These are phyloP conservation scores for Ametastegia equiseti DNA, from an alignment of 2,888 invertebrate genomes.

Conservation along the genomic window DNA sequence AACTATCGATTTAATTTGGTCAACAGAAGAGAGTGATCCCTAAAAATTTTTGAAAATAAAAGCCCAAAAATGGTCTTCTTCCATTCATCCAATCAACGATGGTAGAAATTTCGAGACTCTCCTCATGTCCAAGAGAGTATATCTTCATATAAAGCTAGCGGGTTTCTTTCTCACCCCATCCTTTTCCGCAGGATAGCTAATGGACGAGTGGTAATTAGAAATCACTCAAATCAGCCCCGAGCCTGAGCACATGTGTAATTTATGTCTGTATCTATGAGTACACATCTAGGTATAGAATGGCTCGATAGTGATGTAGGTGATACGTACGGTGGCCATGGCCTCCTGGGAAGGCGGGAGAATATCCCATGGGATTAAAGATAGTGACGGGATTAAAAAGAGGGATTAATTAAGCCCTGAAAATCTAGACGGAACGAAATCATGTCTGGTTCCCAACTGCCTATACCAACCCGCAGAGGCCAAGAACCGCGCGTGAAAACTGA, in stretches of 20 bases:
- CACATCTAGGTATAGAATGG: background rate
- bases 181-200: slow-evolving; percentile 11
- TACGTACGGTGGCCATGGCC: background rate
- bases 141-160: background rate
- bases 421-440: slow-evolving; percentile 33
- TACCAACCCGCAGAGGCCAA: no score
- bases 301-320: background rate
- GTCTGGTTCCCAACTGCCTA: background rate
- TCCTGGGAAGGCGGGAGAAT: background rate
- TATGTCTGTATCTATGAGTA: background rate
- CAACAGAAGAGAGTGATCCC: no score
- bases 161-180: background rate
- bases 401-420: slow-evolving; percentile 36
- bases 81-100: no score
- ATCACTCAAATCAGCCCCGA: slow-evolving; percentile 10
- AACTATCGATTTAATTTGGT: no score
- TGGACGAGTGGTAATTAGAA: slow-evolving; percentile 35
- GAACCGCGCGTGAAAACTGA: slow-evolving; percentile 1
- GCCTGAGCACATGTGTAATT: slow-evolving; percentile 9
- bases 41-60: no score
- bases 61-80: no score
- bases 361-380: background rate
- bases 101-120: background rate
- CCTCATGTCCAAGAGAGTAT: background rate
- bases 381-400: slow-evolving; percentile 17